phyloP scores from a whole-genome alignment of 2,888 invertebrate genomes.

The Macrostomum cliftonense region DNA sequence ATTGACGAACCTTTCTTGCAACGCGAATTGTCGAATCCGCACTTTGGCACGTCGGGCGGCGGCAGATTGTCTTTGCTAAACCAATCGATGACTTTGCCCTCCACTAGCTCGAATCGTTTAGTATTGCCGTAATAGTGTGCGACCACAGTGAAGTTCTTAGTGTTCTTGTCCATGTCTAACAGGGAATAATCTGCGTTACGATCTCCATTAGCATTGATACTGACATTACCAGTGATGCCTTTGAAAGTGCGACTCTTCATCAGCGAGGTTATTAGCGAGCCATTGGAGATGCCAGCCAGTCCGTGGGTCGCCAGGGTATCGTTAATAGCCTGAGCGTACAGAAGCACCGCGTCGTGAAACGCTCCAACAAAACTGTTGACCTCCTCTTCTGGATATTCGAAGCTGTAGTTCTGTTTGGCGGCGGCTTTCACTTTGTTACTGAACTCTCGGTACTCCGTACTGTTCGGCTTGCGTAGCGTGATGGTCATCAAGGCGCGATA shows the following conservation, averaged over 20 bases:
- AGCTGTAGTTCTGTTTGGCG: slow-evolving; percentile 26
- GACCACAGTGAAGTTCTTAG: slow-evolving; percentile 58
- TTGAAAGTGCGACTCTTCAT: slow-evolving; percentile 71
- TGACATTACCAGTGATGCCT: slow-evolving; percentile 77
- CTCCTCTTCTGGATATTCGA: slow-evolving; percentile 31
- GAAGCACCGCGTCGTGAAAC: slow-evolving; percentile 81
- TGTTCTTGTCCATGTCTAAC: slow-evolving; percentile 66
- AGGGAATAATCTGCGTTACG: slow-evolving; percentile 79
- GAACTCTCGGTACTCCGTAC: slow-evolving; percentile 55
- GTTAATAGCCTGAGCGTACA: slow-evolving; percentile 75
- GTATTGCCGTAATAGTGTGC: slow-evolving; percentile 66
- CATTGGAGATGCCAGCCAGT: slow-evolving; percentile 45
- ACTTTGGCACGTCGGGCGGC: slow-evolving; percentile 68
- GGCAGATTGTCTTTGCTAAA: slow-evolving; percentile 37
- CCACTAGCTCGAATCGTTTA: slow-evolving; percentile 50
- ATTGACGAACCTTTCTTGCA: slow-evolving; percentile 34
- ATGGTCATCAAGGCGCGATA: slow-evolving; percentile 70
- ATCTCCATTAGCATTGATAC: slow-evolving; percentile 81
- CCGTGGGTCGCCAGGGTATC: slow-evolving; percentile 50
- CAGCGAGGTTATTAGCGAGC: slow-evolving; percentile 57
- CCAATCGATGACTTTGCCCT: slow-evolving; percentile 26
- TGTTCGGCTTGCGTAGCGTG: slow-evolving; percentile 50
- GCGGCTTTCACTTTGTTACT: slow-evolving; percentile 47
- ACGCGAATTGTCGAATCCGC: slow-evolving; percentile 74
- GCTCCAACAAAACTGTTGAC: slow-evolving; percentile 81